Conservation (phyloP, 2,113 vertebrate species). For the human region DNA sequence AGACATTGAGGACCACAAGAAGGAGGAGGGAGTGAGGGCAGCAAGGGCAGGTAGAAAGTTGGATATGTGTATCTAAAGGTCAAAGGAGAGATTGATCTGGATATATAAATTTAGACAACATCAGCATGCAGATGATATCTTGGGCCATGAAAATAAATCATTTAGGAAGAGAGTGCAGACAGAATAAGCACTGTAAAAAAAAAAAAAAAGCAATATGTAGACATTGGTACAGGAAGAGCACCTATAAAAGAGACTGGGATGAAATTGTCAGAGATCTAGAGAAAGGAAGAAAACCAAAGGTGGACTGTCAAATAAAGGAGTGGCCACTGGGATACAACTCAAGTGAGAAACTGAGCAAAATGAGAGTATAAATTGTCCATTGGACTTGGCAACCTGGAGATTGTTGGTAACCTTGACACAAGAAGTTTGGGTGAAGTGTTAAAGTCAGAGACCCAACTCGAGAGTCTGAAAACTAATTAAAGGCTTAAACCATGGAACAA, state of each 20-base stretch:
- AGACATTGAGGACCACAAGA: too few species aligned
- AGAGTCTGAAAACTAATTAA: background rate
- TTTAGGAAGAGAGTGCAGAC: background rate
- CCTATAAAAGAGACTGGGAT: background rate
- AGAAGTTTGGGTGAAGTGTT: background rate
- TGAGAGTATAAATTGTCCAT: background rate
- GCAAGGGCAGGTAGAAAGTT: background rate
- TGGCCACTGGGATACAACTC: background rate
- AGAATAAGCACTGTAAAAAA: background rate
- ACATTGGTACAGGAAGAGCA: background rate
- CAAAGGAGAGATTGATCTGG: background rate
- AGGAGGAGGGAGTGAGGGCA: too few species aligned
- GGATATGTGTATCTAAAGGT: background rate
- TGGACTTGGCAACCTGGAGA: background rate
- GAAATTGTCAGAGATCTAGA: background rate
- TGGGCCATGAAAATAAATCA: background rate
- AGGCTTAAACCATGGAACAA: background rate
- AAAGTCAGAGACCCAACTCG: background rate
- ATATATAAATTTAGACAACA: background rate
- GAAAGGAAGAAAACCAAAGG: background rate
- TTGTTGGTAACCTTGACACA: background rate
- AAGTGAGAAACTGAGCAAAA: background rate
- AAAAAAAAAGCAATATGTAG: background rate
- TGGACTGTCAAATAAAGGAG: background rate
- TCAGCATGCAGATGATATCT: background rate